phyloP scores from a whole-genome alignment of 2,113 vertebrate genomes.

The Eudyptes chrysolophus region DNA sequence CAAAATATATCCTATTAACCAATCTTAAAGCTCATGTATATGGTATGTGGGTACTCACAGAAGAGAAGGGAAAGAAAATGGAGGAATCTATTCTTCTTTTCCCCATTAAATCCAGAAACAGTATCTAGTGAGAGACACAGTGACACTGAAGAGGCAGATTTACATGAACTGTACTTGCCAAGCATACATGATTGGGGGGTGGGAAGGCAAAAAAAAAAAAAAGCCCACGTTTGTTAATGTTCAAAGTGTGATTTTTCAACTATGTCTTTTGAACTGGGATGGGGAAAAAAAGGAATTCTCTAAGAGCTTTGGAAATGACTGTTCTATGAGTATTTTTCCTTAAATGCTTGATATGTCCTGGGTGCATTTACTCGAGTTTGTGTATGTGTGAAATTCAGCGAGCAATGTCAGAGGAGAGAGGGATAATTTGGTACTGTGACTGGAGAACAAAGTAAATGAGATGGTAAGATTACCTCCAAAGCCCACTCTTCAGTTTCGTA shows the following conservation, averaged over 20 bases:
- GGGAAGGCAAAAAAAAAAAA: too few species aligned
- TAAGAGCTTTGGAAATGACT: not conserved
- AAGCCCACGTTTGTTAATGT: not conserved
- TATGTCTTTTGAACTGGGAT: not conserved
- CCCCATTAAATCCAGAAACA: not conserved
- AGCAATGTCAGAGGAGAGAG: not conserved
- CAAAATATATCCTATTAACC: slow-evolving; percentile 9
- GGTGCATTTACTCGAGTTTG: not conserved
- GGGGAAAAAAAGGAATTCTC: not conserved
- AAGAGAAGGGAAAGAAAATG: not conserved
- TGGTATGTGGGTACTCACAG: not conserved
- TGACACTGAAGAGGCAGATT: not conserved
- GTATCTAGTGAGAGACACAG: not conserved
- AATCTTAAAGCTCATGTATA: not conserved
- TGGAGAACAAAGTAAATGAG: not conserved
- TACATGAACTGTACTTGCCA: not conserved
- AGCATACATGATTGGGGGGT: accelerated
- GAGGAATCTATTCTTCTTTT: not conserved
- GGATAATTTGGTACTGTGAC: not conserved
- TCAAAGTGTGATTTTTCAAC: not conserved
- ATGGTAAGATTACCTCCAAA: not conserved
- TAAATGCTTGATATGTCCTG: not conserved
- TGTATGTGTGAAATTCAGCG: not conserved
- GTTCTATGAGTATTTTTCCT: not conserved
- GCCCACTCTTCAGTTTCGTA: not conserved